Base-by-base conservation (phyloP, 2,113 vertebrate species). In the Hyla sarda region DNA sequence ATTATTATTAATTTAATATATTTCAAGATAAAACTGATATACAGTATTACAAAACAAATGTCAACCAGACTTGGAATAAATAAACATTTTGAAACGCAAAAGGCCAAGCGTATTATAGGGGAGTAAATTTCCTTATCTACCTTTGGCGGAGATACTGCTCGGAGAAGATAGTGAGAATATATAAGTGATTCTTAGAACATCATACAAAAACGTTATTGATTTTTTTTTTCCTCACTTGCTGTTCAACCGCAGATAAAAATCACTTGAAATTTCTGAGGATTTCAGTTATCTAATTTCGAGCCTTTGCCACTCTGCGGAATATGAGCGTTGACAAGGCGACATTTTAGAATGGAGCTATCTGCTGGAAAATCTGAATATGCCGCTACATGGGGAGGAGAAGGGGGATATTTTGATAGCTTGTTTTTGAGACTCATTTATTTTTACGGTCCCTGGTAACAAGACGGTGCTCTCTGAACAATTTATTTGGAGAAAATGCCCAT, bases 121-220 rank as follows among this genome's bases (percentile, higher is more conserved):
- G 67, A 87, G 87, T 87, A 88, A 90, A 90, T 89, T 81, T 88
- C 76, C 74, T 90, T 91, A 87, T 89, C 89, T 91, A 48, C 78
- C 82, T 89, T 84, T 19, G 80, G 85, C 87, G 77, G 89, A 88
- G 87, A 89, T 82, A 82, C 80, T 76, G 90, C 37, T 30, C 32
- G 56, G 88, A 71, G 77, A 32, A 52, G 48, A 83, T 83, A 83
- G 83, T 87, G 87, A 76, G 86, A 71, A 73, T 82, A 89, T 30
- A 86, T 60, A 89, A 87, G 62, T 67, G 78, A 90, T 89, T 89
- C 87, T 83, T 82, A 79, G 75, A 87, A 91, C 89, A 92, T 88
- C 84, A 67, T 62, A 91, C 82, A 89, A 90, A 90, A 88, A 82
- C 65, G 41, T 12, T 56, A 91, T 90, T 86, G 91, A 91, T 92